Evolutionary conservation across 2,113 vertebrate species (phyloP).

Genomic region (Eulacestoma nigropectus): DNA sequence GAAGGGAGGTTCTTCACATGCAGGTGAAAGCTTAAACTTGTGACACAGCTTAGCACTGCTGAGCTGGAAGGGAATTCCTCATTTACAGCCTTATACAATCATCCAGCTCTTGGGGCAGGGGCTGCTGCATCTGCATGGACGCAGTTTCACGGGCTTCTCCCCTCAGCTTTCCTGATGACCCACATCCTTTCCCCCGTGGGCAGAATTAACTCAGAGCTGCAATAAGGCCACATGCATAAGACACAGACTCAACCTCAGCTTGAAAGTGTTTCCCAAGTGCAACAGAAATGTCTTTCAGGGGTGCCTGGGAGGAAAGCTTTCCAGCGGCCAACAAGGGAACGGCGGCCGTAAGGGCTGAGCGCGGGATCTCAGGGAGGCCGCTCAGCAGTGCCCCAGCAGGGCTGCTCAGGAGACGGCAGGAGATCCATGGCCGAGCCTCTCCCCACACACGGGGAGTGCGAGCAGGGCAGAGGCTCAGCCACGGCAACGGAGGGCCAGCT

Average conservation of each 20-base stretch:
- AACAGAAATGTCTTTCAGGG: not conserved
- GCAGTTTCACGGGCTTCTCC: not conserved
- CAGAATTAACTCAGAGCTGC: not conserved
- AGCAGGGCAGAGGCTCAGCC: not conserved
- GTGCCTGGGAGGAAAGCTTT: not conserved
- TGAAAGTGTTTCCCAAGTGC: not conserved
- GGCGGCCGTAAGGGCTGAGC: accelerated
- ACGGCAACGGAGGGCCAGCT: accelerated
- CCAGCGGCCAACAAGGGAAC: not conserved
- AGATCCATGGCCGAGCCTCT: not conserved
- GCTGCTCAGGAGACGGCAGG: not conserved
- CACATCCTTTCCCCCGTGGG: not conserved
- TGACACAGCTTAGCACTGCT: not conserved
- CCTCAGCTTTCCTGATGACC: not conserved
- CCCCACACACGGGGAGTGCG: accelerated
- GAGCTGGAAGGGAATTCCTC: not conserved
- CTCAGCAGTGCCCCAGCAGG: not conserved
- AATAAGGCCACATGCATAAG: accelerated
- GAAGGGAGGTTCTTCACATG: not conserved
- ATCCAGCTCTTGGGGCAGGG: not conserved
- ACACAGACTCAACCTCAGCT: accelerated
- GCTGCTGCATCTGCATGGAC: no score
- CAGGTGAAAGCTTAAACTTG: not conserved
- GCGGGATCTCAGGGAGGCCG: no score
- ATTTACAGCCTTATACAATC: not conserved